These are phyloP conservation scores for Machaerirhynchus nigripectus DNA, from an alignment of 2,113 vertebrate genomes.

Conservation along the genomic window DNA sequence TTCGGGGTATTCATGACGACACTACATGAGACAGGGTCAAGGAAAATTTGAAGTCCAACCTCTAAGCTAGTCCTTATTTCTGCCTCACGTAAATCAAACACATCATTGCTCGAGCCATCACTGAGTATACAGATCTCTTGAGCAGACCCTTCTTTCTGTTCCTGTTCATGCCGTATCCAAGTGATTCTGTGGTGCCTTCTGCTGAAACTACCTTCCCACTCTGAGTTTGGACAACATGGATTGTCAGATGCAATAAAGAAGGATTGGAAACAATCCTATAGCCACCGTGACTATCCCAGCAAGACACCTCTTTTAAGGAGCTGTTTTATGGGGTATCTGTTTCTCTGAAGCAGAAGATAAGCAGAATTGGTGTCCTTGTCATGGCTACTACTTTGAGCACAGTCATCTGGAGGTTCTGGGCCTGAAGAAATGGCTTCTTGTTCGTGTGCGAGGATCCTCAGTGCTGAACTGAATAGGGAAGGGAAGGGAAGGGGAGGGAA, in stretches of 20 bases:
- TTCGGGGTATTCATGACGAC: fast-evolving
- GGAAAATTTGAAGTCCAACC: not conserved
- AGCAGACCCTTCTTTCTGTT: not conserved
- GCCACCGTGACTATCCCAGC: not conserved
- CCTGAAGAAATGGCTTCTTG: not conserved
- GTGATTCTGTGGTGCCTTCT: not conserved
- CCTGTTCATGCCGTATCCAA: not conserved
- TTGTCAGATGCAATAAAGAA: not conserved
- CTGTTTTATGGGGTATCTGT: not conserved
- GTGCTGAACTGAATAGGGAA: not conserved
- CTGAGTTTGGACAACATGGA: not conserved
- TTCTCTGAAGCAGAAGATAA: not conserved
- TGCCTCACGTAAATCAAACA: not conserved
- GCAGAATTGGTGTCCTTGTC: not conserved
- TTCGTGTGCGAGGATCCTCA: not conserved
- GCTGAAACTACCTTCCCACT: not conserved
- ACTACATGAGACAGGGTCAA: not conserved
- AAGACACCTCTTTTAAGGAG: not conserved
- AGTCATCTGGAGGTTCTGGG: not conserved
- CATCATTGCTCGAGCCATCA: not conserved
- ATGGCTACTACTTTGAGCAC: not conserved
- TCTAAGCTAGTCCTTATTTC: not conserved
- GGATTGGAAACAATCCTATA: not conserved
- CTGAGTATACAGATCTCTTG: not conserved
- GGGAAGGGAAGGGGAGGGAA: not conserved